Base-by-base conservation (phyloP, 1,140 invertebrate genomes). In the Drosophila rufa region DNA sequence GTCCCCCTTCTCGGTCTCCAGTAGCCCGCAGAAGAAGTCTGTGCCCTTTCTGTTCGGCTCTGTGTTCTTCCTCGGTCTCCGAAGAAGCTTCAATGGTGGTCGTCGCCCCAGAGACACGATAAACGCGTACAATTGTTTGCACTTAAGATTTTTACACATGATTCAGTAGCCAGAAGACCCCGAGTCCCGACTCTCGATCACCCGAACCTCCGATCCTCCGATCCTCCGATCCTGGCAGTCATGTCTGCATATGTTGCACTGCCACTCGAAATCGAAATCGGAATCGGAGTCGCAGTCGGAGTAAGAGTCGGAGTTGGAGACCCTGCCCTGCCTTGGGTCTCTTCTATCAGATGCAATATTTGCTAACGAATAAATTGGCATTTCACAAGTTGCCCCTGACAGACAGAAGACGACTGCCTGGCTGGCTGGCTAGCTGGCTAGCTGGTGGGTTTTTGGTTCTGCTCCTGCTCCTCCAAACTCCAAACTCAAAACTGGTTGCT, bases 81-180 rank as follows among this genome's bases (percentile, higher is more conserved):
- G 51, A 43, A 40, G 50, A 53, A 43, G 64, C 86, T 91, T 91
- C 86, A 86, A 91, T 91, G 90, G 90, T 92, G 90, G 90, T 92
- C 84, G 90, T 91, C 81, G 85, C 87, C 84, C 86, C 75, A 90
- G 82, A 90, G 82, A 84, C 81, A 82, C 84, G 89, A 91, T 89
- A 92, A 92, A 83, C 80, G 91, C 91, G 82, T 91, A 92, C 91
- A 92, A 92, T 92, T 92, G 91, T 92, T 92, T 92, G 91, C 86
- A 92, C 87, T 92, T 92, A 92, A 92, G 91, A 92, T 92, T 92
- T 92, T 92, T 92, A 92, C 91, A 92, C 91, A 92, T 90, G 90
- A 92, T 92, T 92, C 85, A 89, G 84, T 82, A 85, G 85, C 85
- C 76, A 69, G 68, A 62, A 79, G 76, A 69, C 73, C 84, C 40